Evolutionary conservation across 2,113 vertebrate genomes (phyloP).

Genomic region (Alouatta palliata): DNA sequence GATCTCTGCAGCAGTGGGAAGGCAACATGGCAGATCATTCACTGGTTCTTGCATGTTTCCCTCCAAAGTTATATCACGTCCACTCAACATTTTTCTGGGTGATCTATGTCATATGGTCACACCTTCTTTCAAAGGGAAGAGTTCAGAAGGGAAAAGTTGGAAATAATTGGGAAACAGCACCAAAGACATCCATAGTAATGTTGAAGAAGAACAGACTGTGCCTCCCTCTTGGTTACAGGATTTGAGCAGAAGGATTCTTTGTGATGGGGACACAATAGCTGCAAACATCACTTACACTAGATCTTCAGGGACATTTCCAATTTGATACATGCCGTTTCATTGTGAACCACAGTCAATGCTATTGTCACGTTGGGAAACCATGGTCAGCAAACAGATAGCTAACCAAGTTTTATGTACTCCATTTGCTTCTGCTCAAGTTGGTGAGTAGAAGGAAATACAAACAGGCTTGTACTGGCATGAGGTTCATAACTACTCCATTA

Average conservation of each 20-base stretch:
- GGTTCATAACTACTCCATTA: neutral
- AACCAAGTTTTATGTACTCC: neutral
- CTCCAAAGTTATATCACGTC: neutral
- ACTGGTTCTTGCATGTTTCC: neutral
- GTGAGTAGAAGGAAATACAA: neutral
- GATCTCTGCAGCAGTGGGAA: neutral
- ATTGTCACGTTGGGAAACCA: neutral
- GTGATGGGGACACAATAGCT: neutral
- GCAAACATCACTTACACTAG: neutral
- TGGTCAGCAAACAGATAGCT: neutral
- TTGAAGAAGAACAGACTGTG: rapidly evolving
- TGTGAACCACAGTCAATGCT: neutral
- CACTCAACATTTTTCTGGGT: neutral
- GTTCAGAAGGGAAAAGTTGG: neutral
- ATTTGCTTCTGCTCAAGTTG: neutral
- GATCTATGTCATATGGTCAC: neutral
- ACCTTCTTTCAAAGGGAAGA: neutral
- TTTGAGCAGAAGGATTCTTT: neutral
- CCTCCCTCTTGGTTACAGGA: neutral
- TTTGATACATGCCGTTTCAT: neutral
- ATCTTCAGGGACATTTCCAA: neutral
- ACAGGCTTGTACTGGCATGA: neutral
- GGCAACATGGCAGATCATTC: neutral
- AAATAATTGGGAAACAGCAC: neutral
- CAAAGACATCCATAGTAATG: neutral